These are phyloP conservation scores for Grallaria varia DNA, from an alignment of 2,113 vertebrate genomes.

Conservation along the genomic window DNA sequence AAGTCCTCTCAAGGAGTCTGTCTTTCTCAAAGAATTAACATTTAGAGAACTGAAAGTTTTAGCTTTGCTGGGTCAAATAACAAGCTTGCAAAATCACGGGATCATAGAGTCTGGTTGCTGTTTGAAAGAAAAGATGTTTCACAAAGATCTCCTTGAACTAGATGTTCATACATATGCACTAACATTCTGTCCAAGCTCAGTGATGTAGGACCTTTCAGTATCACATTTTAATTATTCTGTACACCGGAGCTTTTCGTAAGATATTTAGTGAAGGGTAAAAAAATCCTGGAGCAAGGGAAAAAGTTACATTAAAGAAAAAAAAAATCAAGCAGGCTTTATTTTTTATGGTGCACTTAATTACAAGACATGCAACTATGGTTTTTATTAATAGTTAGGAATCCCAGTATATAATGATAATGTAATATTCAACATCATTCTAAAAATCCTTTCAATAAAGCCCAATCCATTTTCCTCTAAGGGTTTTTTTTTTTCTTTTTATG, in stretches of 20 bases:
- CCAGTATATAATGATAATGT: not conserved
- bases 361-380: not conserved
- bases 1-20: not conserved
- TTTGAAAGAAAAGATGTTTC: not conserved
- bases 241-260: not conserved
- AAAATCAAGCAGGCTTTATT: not conserved
- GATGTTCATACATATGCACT: not conserved
- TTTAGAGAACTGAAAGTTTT: not conserved
- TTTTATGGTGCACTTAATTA: not conserved
- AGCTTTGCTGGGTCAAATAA: not conserved
- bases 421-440: not conserved
- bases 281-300: not conserved
- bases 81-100: not conserved
- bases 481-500: not conserved
- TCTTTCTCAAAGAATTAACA: not conserved
- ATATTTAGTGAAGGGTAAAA: not conserved
- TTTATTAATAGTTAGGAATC: not conserved
- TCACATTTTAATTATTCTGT: constrained; percentile 6
- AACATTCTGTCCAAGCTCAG: not conserved
- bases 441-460: not conserved
- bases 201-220: not conserved
- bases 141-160: not conserved
- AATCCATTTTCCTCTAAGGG: not conserved
- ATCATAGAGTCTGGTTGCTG: not conserved
- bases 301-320: not conserved